phyloP scores from a whole-genome alignment of 2,113 vertebrate species.

The Lethenteron camtschaticum region DNA sequence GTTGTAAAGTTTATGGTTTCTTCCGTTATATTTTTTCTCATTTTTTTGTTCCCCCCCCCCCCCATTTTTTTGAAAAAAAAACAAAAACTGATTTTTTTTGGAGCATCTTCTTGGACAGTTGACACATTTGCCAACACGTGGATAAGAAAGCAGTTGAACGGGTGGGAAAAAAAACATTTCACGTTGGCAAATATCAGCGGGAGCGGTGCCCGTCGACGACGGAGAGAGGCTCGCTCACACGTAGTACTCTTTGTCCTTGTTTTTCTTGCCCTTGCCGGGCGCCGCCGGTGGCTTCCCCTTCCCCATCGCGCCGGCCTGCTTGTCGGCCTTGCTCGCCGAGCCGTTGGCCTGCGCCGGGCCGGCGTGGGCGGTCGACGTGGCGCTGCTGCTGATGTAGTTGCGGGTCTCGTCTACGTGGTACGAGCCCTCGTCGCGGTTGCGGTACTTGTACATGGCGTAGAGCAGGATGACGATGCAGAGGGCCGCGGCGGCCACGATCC shows the following conservation, averaged over 20 bases:
- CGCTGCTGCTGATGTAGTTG: conserved; percentile 53
- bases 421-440: conserved; percentile 76
- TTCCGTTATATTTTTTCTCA: too few species aligned
- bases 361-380: conserved; percentile 23
- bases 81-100: too few species aligned
- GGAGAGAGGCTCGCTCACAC: conserved; percentile 27
- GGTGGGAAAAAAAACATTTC: too few species aligned
- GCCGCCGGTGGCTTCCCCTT: conserved; percentile 56
- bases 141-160: too few species aligned
- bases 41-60: too few species aligned
- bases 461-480: conserved; percentile 94
- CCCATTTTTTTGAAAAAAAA: too few species aligned
- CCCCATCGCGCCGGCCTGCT: conserved; percentile 34
- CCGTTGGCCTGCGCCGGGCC: not conserved
- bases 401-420: conserved; percentile 71
- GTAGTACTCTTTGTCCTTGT: conserved; percentile 88
- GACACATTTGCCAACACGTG: too few species aligned
- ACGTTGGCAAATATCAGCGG: too few species aligned
- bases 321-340: not conserved
- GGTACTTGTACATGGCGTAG: conserved; percentile 94
- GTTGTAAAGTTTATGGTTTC: too few species aligned
- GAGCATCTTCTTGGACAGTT: too few species aligned
- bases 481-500: conserved; percentile 72
- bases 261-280: conserved; percentile 62
- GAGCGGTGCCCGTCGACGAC: too few species aligned